Percentiles rank a stretch among this genome's conserved stretches.
phyloP scores from a whole-genome alignment of 37 sponge, comb jelly and placozoan genomes.

The Oscarella lobularis region DNA sequence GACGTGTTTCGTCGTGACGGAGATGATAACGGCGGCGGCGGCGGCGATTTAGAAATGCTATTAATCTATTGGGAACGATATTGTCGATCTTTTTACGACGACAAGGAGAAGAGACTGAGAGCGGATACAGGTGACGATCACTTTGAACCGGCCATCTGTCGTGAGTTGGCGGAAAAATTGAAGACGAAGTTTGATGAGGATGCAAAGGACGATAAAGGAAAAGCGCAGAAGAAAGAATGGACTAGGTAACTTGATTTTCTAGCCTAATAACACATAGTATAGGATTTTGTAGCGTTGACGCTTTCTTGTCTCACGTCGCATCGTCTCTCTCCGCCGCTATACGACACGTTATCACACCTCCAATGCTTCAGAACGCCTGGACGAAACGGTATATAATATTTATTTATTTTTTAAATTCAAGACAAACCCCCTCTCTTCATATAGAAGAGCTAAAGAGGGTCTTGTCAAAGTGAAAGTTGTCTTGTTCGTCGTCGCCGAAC shows the following conservation, averaged over 20 bases:
- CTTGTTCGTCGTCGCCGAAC: not conserved
- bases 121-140: not conserved
- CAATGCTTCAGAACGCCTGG: no score
- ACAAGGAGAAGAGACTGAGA: not conserved
- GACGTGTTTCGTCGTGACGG: no score
- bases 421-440: no score
- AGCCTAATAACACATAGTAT: no score
- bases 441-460: not conserved
- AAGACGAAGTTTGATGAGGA: not conserved
- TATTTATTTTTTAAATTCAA: no score
- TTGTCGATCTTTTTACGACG: not conserved
- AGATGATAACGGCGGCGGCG: not conserved
- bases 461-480: not conserved
- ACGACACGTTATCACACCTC: not conserved
- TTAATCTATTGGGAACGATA: not conserved
- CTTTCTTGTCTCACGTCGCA: not conserved
- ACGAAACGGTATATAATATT: no score
- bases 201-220: not conserved
- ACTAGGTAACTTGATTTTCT: no score
- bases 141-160: not conserved
- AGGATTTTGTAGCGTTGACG: not conserved
- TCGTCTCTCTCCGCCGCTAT: not conserved
- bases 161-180: not conserved
- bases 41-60: not conserved
- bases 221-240: no score